A percentile compares a stretch with the other conserved stretches of the same genome.
phyloP scores from a whole-genome alignment of 2,113 vertebrate genomes.

The Alexandromys fortis region DNA sequence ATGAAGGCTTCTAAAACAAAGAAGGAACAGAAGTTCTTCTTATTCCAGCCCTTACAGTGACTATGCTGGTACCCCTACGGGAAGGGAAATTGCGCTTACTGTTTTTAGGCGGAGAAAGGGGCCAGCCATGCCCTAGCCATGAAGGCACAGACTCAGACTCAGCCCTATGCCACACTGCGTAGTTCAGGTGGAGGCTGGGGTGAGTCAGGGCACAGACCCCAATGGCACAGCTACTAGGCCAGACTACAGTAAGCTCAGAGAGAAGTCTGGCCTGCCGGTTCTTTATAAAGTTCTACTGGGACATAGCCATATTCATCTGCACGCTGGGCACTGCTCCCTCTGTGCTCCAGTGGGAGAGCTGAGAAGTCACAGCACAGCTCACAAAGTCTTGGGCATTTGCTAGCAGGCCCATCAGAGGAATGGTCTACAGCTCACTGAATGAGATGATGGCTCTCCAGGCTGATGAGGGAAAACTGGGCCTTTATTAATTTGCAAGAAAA shows the following conservation, averaged over 20 bases:
- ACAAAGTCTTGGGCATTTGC: neutral
- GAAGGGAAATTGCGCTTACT: neutral
- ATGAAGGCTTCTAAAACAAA: neutral
- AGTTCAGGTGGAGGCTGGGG: neutral
- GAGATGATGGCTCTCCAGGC: neutral
- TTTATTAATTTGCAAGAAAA: constrained; percentile 31
- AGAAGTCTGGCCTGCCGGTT: neutral
- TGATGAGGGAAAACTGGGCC: neutral
- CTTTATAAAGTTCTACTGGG: constrained; percentile 54
- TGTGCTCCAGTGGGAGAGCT: neutral
- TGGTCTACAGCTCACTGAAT: neutral
- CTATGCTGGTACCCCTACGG: neutral
- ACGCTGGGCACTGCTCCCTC: neutral
- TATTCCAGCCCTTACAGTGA: neutral
- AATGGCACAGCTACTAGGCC: rapidly evolving
- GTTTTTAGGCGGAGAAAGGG: neutral
- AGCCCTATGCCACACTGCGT: rapidly evolving
- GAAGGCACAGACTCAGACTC: neutral
- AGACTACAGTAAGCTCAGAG: neutral
- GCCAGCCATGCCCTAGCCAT: neutral
- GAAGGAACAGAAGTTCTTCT: neutral
- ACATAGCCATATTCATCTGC: neutral
- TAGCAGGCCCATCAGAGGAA: neutral
- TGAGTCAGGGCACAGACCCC: neutral
- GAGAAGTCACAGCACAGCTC: neutral